Conservation (phyloP, 2,797 vertebrate genomes). For the Gymnoscopelus microlampas region DNA sequence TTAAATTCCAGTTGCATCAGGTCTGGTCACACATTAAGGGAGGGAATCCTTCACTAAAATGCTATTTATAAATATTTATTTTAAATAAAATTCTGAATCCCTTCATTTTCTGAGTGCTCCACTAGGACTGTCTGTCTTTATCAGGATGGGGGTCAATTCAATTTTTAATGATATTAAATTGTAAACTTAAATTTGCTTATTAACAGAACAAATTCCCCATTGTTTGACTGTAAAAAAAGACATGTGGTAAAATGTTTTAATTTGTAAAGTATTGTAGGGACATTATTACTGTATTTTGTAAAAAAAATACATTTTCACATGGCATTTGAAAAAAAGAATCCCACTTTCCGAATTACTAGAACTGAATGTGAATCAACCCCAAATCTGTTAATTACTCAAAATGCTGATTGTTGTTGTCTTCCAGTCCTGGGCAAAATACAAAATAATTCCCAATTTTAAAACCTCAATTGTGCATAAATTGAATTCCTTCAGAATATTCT, state of each 20-base stretch:
- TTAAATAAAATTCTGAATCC: conserved; percentile 47
- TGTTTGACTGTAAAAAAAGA: not conserved
- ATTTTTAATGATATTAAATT: conserved; percentile 21
- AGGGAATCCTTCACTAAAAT: conserved; percentile 63
- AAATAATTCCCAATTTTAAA: conserved; percentile 24
- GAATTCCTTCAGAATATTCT: conserved; percentile 10
- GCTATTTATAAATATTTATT: conserved; percentile 28
- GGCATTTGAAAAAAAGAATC: not conserved
- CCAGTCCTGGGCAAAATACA: conserved; percentile 22
- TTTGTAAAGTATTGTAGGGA: not conserved
- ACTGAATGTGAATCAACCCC: conserved; percentile 19
- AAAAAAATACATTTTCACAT: too few species aligned
- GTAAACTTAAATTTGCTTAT: not conserved
- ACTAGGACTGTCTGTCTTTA: conserved; percentile 42
- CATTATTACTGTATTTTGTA: too few species aligned
- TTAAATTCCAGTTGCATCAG: conserved; percentile 78
- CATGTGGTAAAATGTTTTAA: not conserved
- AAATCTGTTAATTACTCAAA: conserved; percentile 2
- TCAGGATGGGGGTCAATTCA: conserved; percentile 43
- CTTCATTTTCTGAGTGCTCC: conserved; percentile 49
- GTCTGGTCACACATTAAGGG: conserved; percentile 64
- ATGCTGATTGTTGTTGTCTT: conserved; percentile 20
- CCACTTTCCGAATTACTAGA: not conserved
- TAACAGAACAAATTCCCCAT: conserved; percentile 24
- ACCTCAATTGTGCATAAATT: conserved; percentile 47